phyloP scores from a whole-genome alignment of 2,888 invertebrate species.

The Auanema sp. region DNA sequence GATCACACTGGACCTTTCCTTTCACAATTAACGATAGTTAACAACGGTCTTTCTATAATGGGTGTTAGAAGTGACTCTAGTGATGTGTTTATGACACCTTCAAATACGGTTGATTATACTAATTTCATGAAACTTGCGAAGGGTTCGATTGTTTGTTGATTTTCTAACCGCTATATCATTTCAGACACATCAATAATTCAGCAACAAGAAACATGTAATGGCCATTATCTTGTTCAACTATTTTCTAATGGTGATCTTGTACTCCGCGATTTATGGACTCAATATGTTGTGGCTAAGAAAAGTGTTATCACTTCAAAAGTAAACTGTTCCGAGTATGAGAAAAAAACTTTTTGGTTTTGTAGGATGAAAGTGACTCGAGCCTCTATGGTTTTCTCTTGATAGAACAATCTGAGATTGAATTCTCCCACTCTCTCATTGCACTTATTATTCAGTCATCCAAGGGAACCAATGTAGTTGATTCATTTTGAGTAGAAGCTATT shows the following conservation, averaged over 20 bases:
- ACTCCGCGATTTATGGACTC: conserved; percentile 14
- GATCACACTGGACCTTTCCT: no score
- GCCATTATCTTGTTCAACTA: conserved; percentile 18
- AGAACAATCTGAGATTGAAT: conserved; percentile 12
- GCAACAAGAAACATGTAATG: neutral
- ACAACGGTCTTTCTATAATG: neutral
- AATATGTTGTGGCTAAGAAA: conserved; percentile 4
- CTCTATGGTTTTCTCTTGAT: conserved; percentile 11
- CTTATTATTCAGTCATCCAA: neutral
- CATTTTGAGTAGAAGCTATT: neutral
- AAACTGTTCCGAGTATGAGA: no score
- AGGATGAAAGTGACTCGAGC: neutral
- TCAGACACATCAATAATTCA: neutral
- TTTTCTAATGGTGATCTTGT: conserved; percentile 9
- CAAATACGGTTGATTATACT: no score
- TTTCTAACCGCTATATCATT: neutral
- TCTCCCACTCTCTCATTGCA: conserved; percentile 10
- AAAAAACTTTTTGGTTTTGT: neutral
- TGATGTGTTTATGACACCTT: neutral
- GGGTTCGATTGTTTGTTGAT: neutral
- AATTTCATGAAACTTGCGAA: no score
- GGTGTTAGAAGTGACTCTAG: neutral
- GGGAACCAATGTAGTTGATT: neutral
- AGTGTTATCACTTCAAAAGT: neutral
- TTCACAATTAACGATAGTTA: neutral